These are phyloP conservation scores for Mesocricetus auratus DNA, from an alignment of 2,113 vertebrate species.

Conservation along the genomic window DNA sequence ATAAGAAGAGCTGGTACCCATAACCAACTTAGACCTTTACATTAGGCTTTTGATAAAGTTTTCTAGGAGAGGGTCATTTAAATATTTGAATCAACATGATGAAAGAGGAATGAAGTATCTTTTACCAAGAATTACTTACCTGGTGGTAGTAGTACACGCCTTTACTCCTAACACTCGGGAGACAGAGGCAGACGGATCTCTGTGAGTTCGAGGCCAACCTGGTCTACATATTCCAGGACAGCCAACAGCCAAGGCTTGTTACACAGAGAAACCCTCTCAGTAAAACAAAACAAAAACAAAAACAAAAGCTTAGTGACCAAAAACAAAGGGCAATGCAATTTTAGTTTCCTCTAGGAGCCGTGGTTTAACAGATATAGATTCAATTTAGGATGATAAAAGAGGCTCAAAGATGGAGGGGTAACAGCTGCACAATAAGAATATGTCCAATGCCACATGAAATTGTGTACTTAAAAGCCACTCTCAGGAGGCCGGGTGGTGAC, in stretches of 20 bases:
- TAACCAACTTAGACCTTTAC: conserved; percentile 8
- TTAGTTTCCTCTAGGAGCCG: not conserved
- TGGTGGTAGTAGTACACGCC: not conserved
- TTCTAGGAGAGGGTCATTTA: conserved; percentile 31
- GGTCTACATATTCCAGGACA: not conserved
- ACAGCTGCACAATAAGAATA: not conserved
- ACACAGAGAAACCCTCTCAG: not conserved
- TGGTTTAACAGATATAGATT: not conserved
- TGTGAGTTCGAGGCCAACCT: not conserved
- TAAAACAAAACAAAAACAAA: not conserved
- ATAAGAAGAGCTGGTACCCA: not conserved
- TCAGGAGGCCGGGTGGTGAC: not conserved
- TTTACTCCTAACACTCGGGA: not conserved
- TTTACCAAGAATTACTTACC: conserved; percentile 1
- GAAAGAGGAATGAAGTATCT: not conserved
- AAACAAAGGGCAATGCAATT: not conserved
- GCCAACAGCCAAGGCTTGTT: not conserved
- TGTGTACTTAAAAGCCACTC: not conserved
- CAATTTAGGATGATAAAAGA: not conserved
- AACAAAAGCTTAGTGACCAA: not conserved
- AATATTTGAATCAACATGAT: not conserved
- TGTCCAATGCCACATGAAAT: not conserved
- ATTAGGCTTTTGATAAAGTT: conserved; percentile 17
- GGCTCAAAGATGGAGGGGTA: not conserved
- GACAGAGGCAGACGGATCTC: not conserved